Evolutionary conservation across 2,113 vertebrate species (phyloP).

Genomic region (Chunga burmeisteri): DNA sequence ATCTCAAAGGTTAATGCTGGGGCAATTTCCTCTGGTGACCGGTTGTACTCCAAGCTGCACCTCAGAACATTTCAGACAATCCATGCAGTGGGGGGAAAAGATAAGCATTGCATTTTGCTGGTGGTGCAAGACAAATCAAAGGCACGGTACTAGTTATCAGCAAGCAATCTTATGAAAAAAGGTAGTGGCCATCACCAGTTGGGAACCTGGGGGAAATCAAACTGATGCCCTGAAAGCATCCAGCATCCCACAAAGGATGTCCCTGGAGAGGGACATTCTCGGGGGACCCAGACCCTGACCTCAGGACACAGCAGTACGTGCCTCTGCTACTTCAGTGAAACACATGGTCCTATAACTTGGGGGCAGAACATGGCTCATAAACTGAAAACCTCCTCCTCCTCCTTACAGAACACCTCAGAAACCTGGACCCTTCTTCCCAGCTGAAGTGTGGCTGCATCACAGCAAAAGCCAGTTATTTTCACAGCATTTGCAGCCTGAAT

Average conservation of each 20-base stretch:
- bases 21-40: background rate
- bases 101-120: background rate
- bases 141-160: background rate
- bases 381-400: background rate
- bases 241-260: background rate
- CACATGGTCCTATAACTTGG: accelerated
- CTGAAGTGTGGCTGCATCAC: background rate
- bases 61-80: background rate
- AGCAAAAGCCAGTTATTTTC: background rate
- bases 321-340: background rate
- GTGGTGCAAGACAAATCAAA: background rate
- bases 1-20: background rate
- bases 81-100: background rate
- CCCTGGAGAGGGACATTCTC: background rate
- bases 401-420: background rate
- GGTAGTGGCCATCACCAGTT: background rate
- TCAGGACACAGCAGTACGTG: accelerated
- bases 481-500: background rate
- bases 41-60: background rate
- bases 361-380: background rate
- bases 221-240: background rate
- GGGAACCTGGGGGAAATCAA: background rate
- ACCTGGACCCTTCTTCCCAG: background rate
- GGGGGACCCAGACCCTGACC: background rate
- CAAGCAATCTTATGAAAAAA: background rate